Conservation (phyloP, 92 coral and sea anemone species). For the Parazoanthus swiftii region DNA sequence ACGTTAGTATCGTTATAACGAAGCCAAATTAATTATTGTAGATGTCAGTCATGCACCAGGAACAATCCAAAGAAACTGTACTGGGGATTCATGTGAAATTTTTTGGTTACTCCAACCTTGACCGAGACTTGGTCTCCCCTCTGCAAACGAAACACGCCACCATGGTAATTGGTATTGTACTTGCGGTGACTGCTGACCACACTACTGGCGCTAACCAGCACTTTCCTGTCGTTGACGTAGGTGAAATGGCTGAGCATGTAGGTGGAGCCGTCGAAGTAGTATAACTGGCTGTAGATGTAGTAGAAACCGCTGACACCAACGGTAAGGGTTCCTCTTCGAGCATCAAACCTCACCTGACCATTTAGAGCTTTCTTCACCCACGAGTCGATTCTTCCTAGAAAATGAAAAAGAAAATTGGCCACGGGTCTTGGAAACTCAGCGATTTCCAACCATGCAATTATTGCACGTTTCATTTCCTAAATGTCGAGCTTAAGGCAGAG, state of each 20-base stretch:
- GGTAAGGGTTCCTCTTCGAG: slow-evolving; percentile 70
- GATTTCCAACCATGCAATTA: too few relatives aligned
- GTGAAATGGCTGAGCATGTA: slow-evolving; percentile 70
- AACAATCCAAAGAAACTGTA: slow-evolving; percentile 56
- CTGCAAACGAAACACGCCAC: slow-evolving; percentile 47
- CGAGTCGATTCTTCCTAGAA: slow-evolving; percentile 65
- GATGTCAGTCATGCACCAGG: slow-evolving; percentile 42
- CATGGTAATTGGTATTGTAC: slow-evolving; percentile 48
- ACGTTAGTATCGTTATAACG: neutral
- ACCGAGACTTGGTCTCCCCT: slow-evolving; percentile 54
- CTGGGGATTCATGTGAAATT: slow-evolving; percentile 28
- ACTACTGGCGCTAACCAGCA: slow-evolving; percentile 47
- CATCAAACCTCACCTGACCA: slow-evolving; percentile 70
- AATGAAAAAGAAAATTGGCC: too few relatives aligned
- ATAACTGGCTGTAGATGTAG: slow-evolving; percentile 94
- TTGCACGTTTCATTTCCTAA: neutral
- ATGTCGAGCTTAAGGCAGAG: too few relatives aligned
- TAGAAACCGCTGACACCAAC: slow-evolving; percentile 82
- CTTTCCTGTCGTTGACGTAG: slow-evolving; percentile 49
- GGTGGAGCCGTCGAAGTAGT: slow-evolving; percentile 76
- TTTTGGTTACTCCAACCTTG: slow-evolving; percentile 32
- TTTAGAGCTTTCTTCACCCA: slow-evolving; percentile 69
- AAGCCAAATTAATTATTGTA: neutral
- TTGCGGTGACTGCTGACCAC: slow-evolving; percentile 33
- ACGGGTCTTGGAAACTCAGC: too few relatives aligned